Conservation (phyloP, 2,888 invertebrate species). For the Caenorhabditis doughertyi region DNA sequence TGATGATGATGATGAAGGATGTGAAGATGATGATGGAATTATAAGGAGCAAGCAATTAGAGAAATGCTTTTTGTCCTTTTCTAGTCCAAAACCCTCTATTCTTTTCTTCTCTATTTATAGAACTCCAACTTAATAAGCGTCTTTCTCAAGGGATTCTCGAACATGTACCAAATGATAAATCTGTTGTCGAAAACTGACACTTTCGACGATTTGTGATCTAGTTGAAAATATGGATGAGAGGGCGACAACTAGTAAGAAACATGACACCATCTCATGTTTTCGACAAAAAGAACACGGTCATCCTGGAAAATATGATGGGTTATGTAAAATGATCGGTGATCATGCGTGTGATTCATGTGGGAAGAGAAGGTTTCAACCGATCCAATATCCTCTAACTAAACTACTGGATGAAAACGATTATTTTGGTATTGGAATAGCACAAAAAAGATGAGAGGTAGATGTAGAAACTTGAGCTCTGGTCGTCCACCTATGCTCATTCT, state of each 20-base stretch:
- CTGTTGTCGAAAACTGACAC: conserved; percentile 45
- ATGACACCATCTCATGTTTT: conserved; percentile 32
- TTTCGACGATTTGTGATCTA: conserved; percentile 45
- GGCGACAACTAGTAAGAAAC: conserved; percentile 36
- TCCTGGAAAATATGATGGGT: conserved; percentile 12
- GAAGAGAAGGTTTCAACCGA: not conserved
- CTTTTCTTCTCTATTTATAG: conserved; percentile 37
- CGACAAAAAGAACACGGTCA: conserved; percentile 16
- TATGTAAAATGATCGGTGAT: conserved; percentile 14
- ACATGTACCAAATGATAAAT: conserved; percentile 44
- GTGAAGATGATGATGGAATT: conserved; percentile 30
- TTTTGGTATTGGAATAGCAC: not conserved
- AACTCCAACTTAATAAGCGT: conserved; percentile 25
- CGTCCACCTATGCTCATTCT: conserved; percentile 57
- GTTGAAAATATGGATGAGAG: not conserved
- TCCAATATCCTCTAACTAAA: conserved; percentile 3
- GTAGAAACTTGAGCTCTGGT: conserved; percentile 50
- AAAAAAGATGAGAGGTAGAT: not conserved
- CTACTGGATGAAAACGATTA: conserved; percentile 20
- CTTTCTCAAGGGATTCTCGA: conserved; percentile 37
- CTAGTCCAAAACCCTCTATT: not conserved
- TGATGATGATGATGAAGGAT: conserved; percentile 21
- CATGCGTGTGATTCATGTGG: conserved; percentile 5
- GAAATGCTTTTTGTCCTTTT: not conserved
- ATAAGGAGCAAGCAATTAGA: conserved; percentile 41